phyloP scores from a whole-genome alignment of 2,888 invertebrate species.

The Eumacrocentrus americanus region DNA sequence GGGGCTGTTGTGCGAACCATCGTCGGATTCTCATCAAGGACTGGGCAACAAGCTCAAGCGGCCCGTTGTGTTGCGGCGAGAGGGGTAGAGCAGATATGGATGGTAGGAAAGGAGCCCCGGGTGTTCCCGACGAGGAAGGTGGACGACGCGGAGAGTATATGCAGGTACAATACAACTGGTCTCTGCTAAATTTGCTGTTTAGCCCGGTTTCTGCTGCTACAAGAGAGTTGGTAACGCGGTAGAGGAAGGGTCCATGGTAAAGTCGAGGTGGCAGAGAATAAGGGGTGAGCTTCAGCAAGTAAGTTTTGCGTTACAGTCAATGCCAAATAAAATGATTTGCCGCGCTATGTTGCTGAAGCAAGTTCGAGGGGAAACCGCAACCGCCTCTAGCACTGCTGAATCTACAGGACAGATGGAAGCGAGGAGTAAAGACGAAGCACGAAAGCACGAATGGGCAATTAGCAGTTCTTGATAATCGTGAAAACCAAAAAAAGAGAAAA shows the following conservation, averaged over 20 bases:
- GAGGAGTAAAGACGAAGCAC: not conserved
- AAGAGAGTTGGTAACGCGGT: conserved; percentile 8
- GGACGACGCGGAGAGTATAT: conserved; percentile 15
- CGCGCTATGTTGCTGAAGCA: conserved; percentile 44
- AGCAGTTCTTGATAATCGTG: conserved; percentile 2
- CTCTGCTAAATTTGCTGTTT: conserved; percentile 33
- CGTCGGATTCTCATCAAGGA: conserved; percentile 16
- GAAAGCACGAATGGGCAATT: conserved; percentile 8
- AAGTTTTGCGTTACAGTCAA: conserved; percentile 54
- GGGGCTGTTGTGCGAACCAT: conserved; percentile 16
- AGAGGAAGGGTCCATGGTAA: conserved; percentile 27
- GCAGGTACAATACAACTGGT: conserved; percentile 14
- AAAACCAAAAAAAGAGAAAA: not conserved
- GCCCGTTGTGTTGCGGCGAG: conserved; percentile 8
- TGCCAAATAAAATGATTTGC: conserved; percentile 52
- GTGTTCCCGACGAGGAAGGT: conserved; percentile 23
- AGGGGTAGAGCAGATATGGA: conserved; percentile 19
- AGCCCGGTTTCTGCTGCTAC: conserved; percentile 40
- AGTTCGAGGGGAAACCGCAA: conserved; percentile 45
- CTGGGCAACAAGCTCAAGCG: conserved; percentile 11
- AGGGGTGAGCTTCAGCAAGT: conserved; percentile 37
- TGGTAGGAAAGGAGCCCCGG: conserved; percentile 16
- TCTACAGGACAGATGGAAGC: not conserved
- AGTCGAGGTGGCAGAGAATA: conserved; percentile 18
- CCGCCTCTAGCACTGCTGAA: conserved; percentile 33